Evolutionary conservation across 2,113 vertebrate genomes (phyloP), one percentile per base, ranked within the genome.

Genomic region (Noctilio leporinus): DNA sequence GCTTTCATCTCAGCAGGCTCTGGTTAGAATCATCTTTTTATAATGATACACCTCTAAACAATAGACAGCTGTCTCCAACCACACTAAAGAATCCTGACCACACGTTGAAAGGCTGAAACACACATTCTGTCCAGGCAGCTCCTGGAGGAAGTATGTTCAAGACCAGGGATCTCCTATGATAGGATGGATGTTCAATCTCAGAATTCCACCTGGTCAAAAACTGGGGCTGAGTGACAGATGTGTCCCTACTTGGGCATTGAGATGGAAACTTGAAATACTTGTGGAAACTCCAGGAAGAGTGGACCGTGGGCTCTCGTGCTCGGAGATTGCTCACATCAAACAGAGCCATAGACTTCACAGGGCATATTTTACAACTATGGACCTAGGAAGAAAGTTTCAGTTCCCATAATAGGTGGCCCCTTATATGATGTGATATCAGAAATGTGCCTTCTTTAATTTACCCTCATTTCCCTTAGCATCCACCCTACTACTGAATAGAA

Each of bases 1-100:
- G 86, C 86, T 89, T 97, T 94, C 5, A 75, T 85, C 95, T 93
- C 35, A 10, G 53, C 59, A 72, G 77, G 65, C 51, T 85, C 92
- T 47, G 51, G 28, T 53, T 10, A 53, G 92, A 85, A 90, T 28
- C 15, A 1, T 45, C 67, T 88, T 89, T 59, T 76, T 35, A 76
- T 70, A 62, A 88, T 4, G 38, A 69, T 7, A 75, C 87, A 38
- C 28, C 33, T 49, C 38, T 69, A 45, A 73, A 53, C 73, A 80
- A 67, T 4, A 51, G 73, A 40, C 1, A 20, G 86, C 20, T 51
- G 51, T 43, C 40, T 16, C 77, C 82, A 75, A 33, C 24, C 70
- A 14, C 4, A 10, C 65, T 28, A 16, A 35, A 22, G 70, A 64
- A 28, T 55, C 82, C 49, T 64, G 65, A 20, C 38, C 22, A 14